phyloP scores from a whole-genome alignment of 1,140 invertebrate genomes.

The Plectus sambesii region DNA sequence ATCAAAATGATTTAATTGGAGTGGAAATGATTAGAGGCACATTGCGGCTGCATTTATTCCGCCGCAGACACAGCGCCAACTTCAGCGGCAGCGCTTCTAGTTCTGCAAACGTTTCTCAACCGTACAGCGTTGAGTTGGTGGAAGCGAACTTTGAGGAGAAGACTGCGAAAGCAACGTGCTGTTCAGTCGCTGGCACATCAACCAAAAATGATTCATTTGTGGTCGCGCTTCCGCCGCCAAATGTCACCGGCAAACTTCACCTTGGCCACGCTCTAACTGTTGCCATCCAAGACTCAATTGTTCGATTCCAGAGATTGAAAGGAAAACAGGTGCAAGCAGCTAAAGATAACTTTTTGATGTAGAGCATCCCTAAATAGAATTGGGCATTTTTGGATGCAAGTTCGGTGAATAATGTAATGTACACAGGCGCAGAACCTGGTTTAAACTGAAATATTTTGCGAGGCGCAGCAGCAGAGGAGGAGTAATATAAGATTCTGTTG shows the following conservation, averaged over 20 bases:
- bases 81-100: too few relatives aligned
- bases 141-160: slow-evolving; percentile 15
- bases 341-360: too few relatives aligned
- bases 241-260: slow-evolving; percentile 47
- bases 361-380: background rate
- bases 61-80: too few relatives aligned
- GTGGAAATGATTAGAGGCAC: too few relatives aligned
- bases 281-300: slow-evolving; percentile 46
- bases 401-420: too few relatives aligned
- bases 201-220: slow-evolving; percentile 17
- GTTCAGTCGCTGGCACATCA: background rate
- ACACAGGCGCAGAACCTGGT: background rate
- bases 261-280: slow-evolving; percentile 45
- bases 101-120: too few relatives aligned
- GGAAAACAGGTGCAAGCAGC: slow-evolving; percentile 21
- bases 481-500: too few relatives aligned
- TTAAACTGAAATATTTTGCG: too few relatives aligned
- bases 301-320: slow-evolving; percentile 36
- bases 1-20: too few relatives aligned
- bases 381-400: background rate
- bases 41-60: too few relatives aligned
- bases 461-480: too few relatives aligned
- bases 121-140: too few relatives aligned
- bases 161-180: background rate
- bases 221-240: slow-evolving; percentile 46